Percentiles rank a stretch among this genome's conserved stretches.
phyloP scores from a whole-genome alignment of 1,140 invertebrate genomes.

The Andrena cerasifolii region DNA sequence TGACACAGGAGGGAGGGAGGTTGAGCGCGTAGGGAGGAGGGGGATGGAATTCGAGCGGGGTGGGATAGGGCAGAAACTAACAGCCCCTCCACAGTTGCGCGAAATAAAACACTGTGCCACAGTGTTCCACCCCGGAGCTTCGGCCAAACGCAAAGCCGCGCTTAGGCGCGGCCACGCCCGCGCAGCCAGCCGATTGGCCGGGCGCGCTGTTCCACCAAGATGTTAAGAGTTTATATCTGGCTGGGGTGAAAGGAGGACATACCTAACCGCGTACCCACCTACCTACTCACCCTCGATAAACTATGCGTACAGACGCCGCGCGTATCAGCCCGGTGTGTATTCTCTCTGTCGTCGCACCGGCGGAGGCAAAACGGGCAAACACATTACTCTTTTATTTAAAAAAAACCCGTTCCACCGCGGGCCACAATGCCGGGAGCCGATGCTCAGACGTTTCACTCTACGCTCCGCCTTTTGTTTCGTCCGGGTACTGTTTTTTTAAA shows the following conservation, averaged over 20 bases:
- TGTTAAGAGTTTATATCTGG: slow-evolving; percentile 79
- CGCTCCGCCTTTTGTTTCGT: slow-evolving; percentile 76
- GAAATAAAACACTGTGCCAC: slow-evolving; percentile 81
- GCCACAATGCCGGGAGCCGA: slow-evolving; percentile 72
- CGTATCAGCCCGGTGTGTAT: slow-evolving; percentile 55
- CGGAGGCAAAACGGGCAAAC: slow-evolving; percentile 67
- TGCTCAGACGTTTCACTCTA: slow-evolving; percentile 76
- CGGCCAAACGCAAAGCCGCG: slow-evolving; percentile 68
- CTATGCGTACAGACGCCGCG: slow-evolving; percentile 38
- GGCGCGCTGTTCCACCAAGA: slow-evolving; percentile 67
- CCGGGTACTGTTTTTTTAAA: slow-evolving; percentile 77
- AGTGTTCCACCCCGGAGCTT: slow-evolving; percentile 77
- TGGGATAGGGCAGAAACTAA: slow-evolving; percentile 74
- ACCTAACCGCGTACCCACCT: slow-evolving; percentile 72
- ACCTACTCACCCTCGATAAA: slow-evolving; percentile 63
- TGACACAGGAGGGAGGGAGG: slow-evolving; percentile 33
- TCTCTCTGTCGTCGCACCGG: slow-evolving; percentile 29
- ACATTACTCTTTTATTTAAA: slow-evolving; percentile 78
- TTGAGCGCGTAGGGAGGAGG: slow-evolving; percentile 28
- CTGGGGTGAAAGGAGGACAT: slow-evolving; percentile 72
- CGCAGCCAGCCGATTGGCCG: slow-evolving; percentile 65
- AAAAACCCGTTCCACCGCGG: slow-evolving; percentile 72
- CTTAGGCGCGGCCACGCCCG: slow-evolving; percentile 61
- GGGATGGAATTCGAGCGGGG: slow-evolving; percentile 33
- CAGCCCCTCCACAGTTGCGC: slow-evolving; percentile 70